Percentiles rank a stretch among this genome's conserved stretches.
These are phyloP conservation scores for Bombyx mori DNA, from an alignment of 1,140 invertebrate genomes.

Conservation along the genomic window ASM3026992v2 NC_085109.1:7571001-7571500, in stretches of 20 bases:
- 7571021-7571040: not conserved
- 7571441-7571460: slow-evolving; percentile 2
- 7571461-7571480: not conserved
- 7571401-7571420: slow-evolving; percentile 24
- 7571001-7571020: not conserved
- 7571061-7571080: too few species aligned
- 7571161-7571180: too few species aligned
- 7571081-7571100: too few species aligned
- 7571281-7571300: not conserved
- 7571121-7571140: too few species aligned
- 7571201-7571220: too few species aligned
- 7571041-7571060: too few species aligned
- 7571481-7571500: not conserved
- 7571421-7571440: slow-evolving; percentile 16
- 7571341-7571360: not conserved
- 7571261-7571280: too few species aligned
- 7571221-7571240: too few species aligned
- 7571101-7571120: too few species aligned
- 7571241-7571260: too few species aligned
- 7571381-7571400: slow-evolving; percentile 33
- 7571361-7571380: slow-evolving; percentile 9
- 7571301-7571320: not conserved
- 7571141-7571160: too few species aligned
- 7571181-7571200: too few species aligned
- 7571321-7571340: slow-evolving; percentile 1